Base-by-base conservation (phyloP, 2,888 invertebrate genomes). In the Tineola bisselliella region DNA sequence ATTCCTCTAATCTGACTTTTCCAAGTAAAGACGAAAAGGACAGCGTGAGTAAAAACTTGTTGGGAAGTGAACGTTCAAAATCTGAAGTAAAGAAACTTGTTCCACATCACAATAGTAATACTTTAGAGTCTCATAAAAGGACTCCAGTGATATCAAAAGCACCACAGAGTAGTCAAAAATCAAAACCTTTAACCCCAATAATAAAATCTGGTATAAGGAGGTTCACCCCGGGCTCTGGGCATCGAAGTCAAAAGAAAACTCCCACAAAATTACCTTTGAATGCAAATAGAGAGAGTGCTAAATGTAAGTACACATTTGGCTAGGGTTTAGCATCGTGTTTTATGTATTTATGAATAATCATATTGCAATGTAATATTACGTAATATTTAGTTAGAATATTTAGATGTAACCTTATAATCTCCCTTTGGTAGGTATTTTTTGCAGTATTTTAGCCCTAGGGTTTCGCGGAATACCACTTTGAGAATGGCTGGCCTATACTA, bases 121-220 rank as follows among this genome's bases (percentile, higher is more conserved):
- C 64, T 44, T 66, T 66, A 30, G 69, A 65, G 62, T 70, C 75
- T 10, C 59, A 66, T 0, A 80, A 77, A 67, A 76, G 65, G 52
- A 81, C 83, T 1, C 81, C 81, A 56, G 82, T 81, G 18, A 54
- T 67, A 0, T 52, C 31, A 1, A 80, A 75, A 68, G 56, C 66
- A 12, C 69, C 70, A 15, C 69, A 61, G 38, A 77, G 71, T 68
- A 64, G 62, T 31, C 75, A 75, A 17, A 81, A 80, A 66, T 62
- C 67, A 0, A 83, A 79, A 66, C 69, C 72, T 5, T 73, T 72
- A 0, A 84, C 84, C 12, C 84, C 84, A 17, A 78, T 76, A 65
- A 79, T 84, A 33, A 84, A 84, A 62, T 70, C 80, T 5, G 83
- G 84, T 8, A 80, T 84, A 18, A 70, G 84, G 43, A 80, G 67